phyloP scores from a whole-genome alignment of 2,888 invertebrate species.

The Macrophya annulata region DNA sequence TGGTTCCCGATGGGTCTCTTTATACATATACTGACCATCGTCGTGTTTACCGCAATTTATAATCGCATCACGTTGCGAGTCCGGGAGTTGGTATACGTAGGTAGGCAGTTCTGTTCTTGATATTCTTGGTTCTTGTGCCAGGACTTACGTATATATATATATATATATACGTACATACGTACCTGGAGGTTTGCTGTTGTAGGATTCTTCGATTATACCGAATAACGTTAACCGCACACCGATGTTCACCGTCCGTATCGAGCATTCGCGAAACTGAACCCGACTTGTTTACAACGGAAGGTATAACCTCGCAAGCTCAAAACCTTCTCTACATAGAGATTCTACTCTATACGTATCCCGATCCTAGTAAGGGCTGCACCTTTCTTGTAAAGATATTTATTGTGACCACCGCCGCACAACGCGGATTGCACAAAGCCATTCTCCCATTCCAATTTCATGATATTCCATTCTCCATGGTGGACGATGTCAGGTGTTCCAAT shows the following conservation, averaged over 20 bases:
- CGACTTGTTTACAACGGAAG: conserved; percentile 45
- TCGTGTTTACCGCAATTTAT: conserved; percentile 37
- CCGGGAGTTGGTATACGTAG: neutral
- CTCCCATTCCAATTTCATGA: neutral
- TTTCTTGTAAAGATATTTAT: conserved; percentile 56
- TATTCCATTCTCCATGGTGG: conserved; percentile 10
- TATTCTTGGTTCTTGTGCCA: conserved; percentile 26
- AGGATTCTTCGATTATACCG: conserved; percentile 36
- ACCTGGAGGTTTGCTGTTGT: too few relatives aligned
- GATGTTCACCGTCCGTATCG: conserved; percentile 29
- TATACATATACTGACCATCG: neutral
- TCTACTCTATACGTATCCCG: neutral
- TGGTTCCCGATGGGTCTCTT: neutral
- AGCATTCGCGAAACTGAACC: conserved; percentile 37
- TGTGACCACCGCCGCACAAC: conserved; percentile 25
- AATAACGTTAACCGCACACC: conserved; percentile 36
- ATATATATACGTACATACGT: too few relatives aligned
- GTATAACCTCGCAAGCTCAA: neutral
- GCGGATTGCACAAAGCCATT: conserved; percentile 1
- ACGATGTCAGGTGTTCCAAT: conserved; percentile 52
- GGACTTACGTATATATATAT: too few relatives aligned
- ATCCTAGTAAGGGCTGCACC: conserved; percentile 46
- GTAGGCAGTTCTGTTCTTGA: neutral
- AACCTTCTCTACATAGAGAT: neutral
- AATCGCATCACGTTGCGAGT: conserved; percentile 48